Evolutionary conservation across 2,797 vertebrate genomes (phyloP).

Genomic region (Lateolabrax maculatus): DNA sequence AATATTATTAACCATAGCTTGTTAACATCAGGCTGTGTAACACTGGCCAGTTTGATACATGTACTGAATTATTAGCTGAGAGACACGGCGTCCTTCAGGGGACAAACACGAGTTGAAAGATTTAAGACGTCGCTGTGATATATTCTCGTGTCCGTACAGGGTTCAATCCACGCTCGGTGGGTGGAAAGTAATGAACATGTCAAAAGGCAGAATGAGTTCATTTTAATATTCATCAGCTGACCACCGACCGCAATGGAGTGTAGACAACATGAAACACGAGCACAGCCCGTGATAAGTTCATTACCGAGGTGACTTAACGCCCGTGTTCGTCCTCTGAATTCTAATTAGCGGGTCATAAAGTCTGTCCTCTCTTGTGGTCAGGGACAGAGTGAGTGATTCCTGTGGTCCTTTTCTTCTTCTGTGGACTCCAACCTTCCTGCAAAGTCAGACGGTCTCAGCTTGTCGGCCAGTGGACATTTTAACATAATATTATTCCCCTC

Average conservation of each 20-base stretch:
- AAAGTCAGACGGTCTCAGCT: slow-evolving; percentile 7
- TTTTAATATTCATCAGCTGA: slow-evolving; percentile 54
- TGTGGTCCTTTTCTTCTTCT: slow-evolving; percentile 3
- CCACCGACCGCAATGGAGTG: not conserved
- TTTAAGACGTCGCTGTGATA: not conserved
- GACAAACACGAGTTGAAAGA: slow-evolving; percentile 16
- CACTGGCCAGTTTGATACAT: not conserved
- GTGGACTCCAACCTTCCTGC: not conserved
- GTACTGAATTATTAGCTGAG: not conserved
- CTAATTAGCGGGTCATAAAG: slow-evolving; percentile 55
- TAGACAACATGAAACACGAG: slow-evolving; percentile 50
- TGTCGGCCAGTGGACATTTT: not conserved
- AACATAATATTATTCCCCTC: not conserved
- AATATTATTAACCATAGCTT: not conserved
- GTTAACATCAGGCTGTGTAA: not conserved
- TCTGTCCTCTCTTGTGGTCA: slow-evolving; percentile 10
- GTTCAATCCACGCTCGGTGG: slow-evolving; percentile 7
- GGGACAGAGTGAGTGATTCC: slow-evolving; percentile 12
- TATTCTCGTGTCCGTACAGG: not conserved
- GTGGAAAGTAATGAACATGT: slow-evolving; percentile 33
- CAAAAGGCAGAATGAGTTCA: slow-evolving; percentile 18
- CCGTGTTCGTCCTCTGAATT: slow-evolving; percentile 28
- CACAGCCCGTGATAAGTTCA: slow-evolving; percentile 28
- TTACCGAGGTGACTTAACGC: slow-evolving; percentile 46
- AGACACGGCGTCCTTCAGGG: slow-evolving; percentile 14